Base-by-base conservation (phyloP, 2,113 vertebrate species). In the Patagioenas fasciata region DNA sequence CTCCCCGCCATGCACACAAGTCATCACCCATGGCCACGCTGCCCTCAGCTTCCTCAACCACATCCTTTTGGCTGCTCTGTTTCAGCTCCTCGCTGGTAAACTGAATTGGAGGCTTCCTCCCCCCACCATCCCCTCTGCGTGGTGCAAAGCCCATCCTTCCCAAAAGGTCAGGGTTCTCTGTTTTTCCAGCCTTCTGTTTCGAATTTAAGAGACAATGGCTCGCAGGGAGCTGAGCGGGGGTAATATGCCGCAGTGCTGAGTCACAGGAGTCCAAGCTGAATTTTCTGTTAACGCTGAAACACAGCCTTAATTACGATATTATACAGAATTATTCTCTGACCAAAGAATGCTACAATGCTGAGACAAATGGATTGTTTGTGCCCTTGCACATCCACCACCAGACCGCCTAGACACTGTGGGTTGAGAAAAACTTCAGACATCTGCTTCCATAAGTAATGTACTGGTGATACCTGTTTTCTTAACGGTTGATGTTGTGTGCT, bases 191-290 rank as follows among this genome's bases (percentile, higher is more conserved):
- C 93, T 96, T 94, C 95, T 97, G 96, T 67, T 97, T 96, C 1
- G 2, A 84, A 93, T 97, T 96, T 96, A 69, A 67, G 85, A 97
- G 92, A 97, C 95, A 97, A 96, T 96, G 91, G 95, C 82, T 96
- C 44, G 1, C 13, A 48, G 88, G 88, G 92, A 95, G 93, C 85
- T 24, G 90, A 91, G 90, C 1, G 80, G 85, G 96, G 90, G 32
- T 20, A 75, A 93, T 79, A 2, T 4, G 80, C 88, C 36, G 0
- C 93, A 88, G 91, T 94, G 95, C 95, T 97, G 95, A 96, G 95
- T 97, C 96, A 96, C 69, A 65, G 83, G 90, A 96, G 88, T 21
- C 83, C 92, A 61, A 31, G 80, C 44, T 78, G 90, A 47, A 57
- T 91, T 80, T 91, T 82, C 73, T 92, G 89, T 62, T 84, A 78